Evolutionary conservation across 1,140 invertebrate genomes (phyloP).

Genomic region (Dysdera silvatica): DNA sequence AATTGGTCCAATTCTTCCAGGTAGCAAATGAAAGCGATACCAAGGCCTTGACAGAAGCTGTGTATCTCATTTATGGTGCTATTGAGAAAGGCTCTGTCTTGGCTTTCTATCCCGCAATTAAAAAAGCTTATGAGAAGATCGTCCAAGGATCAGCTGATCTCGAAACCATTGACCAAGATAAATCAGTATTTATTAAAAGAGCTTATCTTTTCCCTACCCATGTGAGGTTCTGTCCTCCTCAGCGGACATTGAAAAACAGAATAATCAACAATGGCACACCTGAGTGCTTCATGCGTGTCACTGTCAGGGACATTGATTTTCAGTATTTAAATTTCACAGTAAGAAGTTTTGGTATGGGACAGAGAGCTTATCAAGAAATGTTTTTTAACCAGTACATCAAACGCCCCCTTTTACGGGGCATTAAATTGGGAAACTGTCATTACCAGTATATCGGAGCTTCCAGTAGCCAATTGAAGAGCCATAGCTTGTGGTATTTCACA

Average conservation of each 20-base stretch:
- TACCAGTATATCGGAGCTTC: conserved; percentile 39
- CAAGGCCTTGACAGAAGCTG: neutral
- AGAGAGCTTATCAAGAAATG: neutral
- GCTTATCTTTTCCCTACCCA: conserved; percentile 28
- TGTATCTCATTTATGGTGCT: neutral
- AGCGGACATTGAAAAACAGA: conserved; percentile 26
- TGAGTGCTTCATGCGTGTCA: conserved; percentile 29
- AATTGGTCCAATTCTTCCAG: neutral
- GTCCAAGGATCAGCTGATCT: neutral
- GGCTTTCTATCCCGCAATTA: neutral
- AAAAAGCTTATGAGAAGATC: neutral
- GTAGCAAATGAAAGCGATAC: conserved; percentile 4
- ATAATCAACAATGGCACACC: conserved; percentile 28
- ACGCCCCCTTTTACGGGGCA: conserved; percentile 16
- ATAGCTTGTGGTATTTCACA: conserved; percentile 39
- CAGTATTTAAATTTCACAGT: conserved; percentile 3
- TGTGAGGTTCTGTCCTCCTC: conserved; percentile 22
- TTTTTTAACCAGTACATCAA: conserved; percentile 19
- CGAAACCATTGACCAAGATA: neutral
- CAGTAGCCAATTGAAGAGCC: conserved; percentile 38
- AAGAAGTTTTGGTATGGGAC: neutral
- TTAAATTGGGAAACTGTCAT: conserved; percentile 30
- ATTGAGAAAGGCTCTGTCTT: neutral
- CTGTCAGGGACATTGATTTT: conserved; percentile 29
- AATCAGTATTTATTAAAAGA: conserved; percentile 18